These are phyloP conservation scores for Catharus bicknelli DNA, from an alignment of 2,113 vertebrate genomes.

Conservation along the genomic window DNA sequence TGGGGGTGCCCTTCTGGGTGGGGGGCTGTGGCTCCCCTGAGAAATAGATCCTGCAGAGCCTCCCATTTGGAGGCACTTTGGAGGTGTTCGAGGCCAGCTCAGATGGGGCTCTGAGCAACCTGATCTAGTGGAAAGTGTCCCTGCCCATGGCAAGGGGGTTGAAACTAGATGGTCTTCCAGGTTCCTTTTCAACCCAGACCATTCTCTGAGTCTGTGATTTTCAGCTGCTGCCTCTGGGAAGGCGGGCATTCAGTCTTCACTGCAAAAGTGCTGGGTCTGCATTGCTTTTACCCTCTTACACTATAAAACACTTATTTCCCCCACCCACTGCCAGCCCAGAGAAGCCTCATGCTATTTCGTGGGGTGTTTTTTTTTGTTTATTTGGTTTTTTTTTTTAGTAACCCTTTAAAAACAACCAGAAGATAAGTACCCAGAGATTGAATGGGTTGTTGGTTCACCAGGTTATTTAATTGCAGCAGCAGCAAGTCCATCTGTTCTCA, in stretches of 20 bases:
- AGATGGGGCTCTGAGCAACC: not conserved
- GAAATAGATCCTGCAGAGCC: not conserved
- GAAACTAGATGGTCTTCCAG: not conserved
- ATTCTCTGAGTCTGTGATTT: not conserved
- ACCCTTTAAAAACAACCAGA: not conserved
- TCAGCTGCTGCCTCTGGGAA: not conserved
- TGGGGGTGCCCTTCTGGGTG: not conserved
- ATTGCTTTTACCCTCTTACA: not conserved
- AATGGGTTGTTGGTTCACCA: slow-evolving; percentile 17
- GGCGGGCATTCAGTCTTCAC: not conserved
- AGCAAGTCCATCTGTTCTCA: fast-evolving
- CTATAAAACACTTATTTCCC: not conserved
- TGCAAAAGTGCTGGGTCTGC: not conserved
- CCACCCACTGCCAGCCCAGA: not conserved
- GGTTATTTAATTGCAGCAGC: not conserved
- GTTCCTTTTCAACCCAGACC: not conserved
- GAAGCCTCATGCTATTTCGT: not conserved
- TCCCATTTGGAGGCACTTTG: not conserved
- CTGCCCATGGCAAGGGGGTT: not conserved
- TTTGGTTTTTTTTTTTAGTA: not conserved
- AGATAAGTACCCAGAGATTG: slow-evolving; percentile 10
- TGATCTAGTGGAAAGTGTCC: not conserved
- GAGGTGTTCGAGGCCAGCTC: not conserved
- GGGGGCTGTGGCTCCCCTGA: not conserved
- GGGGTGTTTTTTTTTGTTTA: not conserved